These are phyloP conservation scores for Drosophila ambigua DNA, from an alignment of 1,140 invertebrate genomes.

Conservation along the genomic window DNA sequence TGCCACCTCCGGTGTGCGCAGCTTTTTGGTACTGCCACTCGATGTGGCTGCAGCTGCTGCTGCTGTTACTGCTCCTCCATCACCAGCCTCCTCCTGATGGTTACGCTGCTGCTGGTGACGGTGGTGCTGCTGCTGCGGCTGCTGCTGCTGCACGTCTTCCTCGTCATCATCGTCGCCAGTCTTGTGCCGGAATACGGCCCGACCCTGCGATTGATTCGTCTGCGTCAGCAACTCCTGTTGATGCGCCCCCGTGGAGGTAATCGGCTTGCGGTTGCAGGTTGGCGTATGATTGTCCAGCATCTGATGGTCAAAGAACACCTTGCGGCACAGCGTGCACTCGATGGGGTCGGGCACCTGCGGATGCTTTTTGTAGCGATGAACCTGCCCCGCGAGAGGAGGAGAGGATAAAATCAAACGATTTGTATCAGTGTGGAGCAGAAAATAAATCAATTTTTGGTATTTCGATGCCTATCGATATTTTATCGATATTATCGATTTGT, in stretches of 20 bases:
- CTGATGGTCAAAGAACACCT: conserved; percentile 81
- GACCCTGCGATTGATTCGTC: conserved; percentile 24
- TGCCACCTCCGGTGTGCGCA: conserved; percentile 76
- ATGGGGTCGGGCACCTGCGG: conserved; percentile 78
- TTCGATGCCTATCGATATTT: too few relatives aligned
- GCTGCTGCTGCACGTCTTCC: conserved; percentile 61
- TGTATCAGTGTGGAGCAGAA: too few relatives aligned
- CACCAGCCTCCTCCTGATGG: conserved; percentile 7
- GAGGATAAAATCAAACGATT: background rate
- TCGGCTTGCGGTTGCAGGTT: conserved; percentile 80
- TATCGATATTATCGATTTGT: too few relatives aligned
- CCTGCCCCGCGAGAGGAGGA: conserved; percentile 27
- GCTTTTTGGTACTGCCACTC: conserved; percentile 46
- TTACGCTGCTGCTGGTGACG: conserved; percentile 16
- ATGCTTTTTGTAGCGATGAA: conserved; percentile 84
- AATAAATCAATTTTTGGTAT: too few relatives aligned
- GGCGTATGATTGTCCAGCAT: conserved; percentile 82
- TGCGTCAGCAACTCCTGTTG: conserved; percentile 46
- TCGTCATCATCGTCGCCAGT: conserved; percentile 79
- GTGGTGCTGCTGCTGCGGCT: conserved; percentile 15
- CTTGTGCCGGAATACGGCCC: conserved; percentile 67
- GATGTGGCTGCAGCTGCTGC: conserved; percentile 12
- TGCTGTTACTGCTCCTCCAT: conserved; percentile 5
- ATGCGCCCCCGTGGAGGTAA: conserved; percentile 68
- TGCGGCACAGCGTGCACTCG: conserved; percentile 77